Evolutionary conservation across 2,888 invertebrate species (phyloP), one percentile per base, ranked within the genome.

Genomic region (Mycalesis mineus): DNA sequence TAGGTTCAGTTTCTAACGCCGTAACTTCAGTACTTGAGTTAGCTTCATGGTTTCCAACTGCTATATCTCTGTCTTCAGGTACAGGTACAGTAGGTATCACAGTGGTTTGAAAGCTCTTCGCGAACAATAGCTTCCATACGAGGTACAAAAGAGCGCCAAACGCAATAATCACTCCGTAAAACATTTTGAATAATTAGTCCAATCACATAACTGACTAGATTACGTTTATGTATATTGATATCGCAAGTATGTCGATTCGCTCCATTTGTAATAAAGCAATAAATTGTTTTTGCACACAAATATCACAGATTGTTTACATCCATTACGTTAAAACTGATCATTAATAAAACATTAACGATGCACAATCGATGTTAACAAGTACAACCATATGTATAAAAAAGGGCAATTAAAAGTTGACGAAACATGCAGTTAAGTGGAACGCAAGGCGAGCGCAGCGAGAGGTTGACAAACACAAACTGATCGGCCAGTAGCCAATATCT

Each of bases 131-230:
- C 64, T 84, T 88, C 83, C 86, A 88, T 44, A 87, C 55, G 49
- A 88, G 66, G 67, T 77, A 84, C 48, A 82, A 61, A 48, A 88
- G 61, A 49, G 82, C 74, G 62, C 80, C 80, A 47, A 88, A 62
- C 57, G 87, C 85, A 64, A 88, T 76, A 14, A 89, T 67, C 47
- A 81, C 69, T 79, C 85, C 86, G 63, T 80, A 77, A 63, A 88
- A 71, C 89, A 88, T 90, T 77, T 76, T 82, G 62, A 70, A 67
- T 68, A 22, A 22, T 22, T 64, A 70, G 64, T 77, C 62, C 68
- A 75, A 78, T 80, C 79, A 80, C 80, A 84, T 76, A 75, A 81
- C 77, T 77, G 76, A 75, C 74, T 79, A 75, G 69, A 81, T 77
- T 74, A 67, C 62, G 65, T 75, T 74, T 65, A 54, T 40, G 42